Percentiles rank a stretch among this genome's conserved stretches.
phyloP scores from a whole-genome alignment of 2,797 vertebrate species.

The Gallinago nigripennis region DNA sequence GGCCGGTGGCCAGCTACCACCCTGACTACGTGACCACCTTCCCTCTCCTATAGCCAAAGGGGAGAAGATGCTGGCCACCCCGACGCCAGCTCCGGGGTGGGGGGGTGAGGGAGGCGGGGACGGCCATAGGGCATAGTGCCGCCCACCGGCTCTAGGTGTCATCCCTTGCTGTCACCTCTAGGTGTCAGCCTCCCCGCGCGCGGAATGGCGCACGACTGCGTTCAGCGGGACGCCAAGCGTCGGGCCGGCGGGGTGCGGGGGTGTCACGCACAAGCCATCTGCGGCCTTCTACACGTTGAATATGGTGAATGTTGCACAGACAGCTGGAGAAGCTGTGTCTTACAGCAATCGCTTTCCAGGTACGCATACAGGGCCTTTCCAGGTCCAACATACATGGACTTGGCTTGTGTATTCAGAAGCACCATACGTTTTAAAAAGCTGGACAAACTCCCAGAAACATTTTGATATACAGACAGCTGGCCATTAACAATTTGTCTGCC shows the following conservation, averaged over 20 bases:
- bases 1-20: accelerated
- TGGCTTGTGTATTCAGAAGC: constrained; percentile 3
- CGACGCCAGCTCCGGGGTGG: not conserved
- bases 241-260: too few relatives aligned
- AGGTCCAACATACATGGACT: not conserved
- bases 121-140: not conserved
- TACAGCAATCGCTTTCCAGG: not conserved
- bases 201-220: accelerated
- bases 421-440: not conserved
- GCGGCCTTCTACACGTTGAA: not conserved
- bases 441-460: constrained; percentile 2
- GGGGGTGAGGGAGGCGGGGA: not conserved
- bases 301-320: not conserved
- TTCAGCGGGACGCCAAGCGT: not conserved
- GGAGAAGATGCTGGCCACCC: not conserved
- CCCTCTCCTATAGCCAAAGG: not conserved
- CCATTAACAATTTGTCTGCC: not conserved
- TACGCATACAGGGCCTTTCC: not conserved
- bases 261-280: not conserved
- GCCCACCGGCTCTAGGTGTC: constrained; percentile 34
- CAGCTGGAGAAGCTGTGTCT: not conserved
- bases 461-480: not conserved
- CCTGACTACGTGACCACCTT: accelerated
- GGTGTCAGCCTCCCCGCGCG: constrained; percentile 29
- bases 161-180: constrained; percentile 1